These are phyloP conservation scores for Lepidurus packardi DNA, from an alignment of 1,140 invertebrate genomes.

Conservation along the genomic window DNA sequence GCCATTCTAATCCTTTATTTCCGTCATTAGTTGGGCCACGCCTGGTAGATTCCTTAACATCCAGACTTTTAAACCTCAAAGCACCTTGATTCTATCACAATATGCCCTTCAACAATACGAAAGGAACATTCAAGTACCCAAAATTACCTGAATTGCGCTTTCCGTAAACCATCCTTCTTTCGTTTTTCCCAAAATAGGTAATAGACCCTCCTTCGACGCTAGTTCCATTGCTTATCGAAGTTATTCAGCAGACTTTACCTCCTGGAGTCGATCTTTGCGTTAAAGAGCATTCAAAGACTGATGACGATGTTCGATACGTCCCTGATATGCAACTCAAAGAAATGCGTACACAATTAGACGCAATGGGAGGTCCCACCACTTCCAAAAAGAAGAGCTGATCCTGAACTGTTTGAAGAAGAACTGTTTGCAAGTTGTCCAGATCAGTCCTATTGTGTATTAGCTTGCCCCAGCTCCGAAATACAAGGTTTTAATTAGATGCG, in stretches of 20 bases:
- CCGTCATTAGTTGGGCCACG: conserved; percentile 59
- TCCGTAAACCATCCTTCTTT: neutral
- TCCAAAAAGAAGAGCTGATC: conserved; percentile 25
- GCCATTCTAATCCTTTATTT: conserved; percentile 35
- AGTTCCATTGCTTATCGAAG: conserved; percentile 59
- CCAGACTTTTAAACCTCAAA: conserved; percentile 61
- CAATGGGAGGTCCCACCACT: conserved; percentile 34
- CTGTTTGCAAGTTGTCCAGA: neutral
- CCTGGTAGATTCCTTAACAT: conserved; percentile 62
- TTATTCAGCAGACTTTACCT: conserved; percentile 63
- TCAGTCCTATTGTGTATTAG: neutral
- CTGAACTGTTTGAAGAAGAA: neutral
- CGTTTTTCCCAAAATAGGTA: conserved; percentile 45
- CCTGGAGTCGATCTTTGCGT: conserved; percentile 65
- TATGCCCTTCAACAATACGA: conserved; percentile 70
- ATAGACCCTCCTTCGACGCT: conserved; percentile 52
- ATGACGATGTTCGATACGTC: conserved; percentile 64
- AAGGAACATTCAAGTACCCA: conserved; percentile 61
- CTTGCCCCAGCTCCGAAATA: no score
- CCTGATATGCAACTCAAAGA: conserved; percentile 68
- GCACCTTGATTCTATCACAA: conserved; percentile 57
- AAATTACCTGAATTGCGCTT: neutral
- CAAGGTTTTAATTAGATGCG: no score
- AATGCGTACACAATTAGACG: conserved; percentile 57
- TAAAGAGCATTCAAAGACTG: conserved; percentile 52